Evolutionary conservation across 2,113 vertebrate genomes (phyloP).

Genomic region (Pituophis catenifer): DNA sequence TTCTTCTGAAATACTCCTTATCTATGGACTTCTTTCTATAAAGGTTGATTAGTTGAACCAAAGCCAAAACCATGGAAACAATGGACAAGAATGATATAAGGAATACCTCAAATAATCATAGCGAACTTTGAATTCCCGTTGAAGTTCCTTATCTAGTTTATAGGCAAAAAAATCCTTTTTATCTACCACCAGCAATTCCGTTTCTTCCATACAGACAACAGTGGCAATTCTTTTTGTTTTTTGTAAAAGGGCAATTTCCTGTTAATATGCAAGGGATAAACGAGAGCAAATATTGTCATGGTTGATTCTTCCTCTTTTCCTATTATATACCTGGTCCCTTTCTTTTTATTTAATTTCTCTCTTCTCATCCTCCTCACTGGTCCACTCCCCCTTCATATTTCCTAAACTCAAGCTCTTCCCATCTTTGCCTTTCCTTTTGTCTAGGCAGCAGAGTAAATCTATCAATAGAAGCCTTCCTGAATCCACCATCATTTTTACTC

Average conservation of each 20-base stretch:
- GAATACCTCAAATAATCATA: conserved; percentile 63
- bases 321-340: background rate
- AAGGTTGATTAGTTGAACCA: background rate
- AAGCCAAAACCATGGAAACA: background rate
- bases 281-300: too few relatives aligned
- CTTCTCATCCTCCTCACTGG: background rate
- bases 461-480: background rate
- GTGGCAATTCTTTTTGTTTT: conserved; percentile 50
- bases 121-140: conserved; percentile 48
- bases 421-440: background rate
- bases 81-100: background rate
- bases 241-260: conserved; percentile 64
- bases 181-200: conserved; percentile 69
- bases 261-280: background rate
- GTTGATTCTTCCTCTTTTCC: background rate
- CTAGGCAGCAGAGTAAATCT: background rate
- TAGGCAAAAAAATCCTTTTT: conserved; percentile 63
- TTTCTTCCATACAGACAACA: conserved; percentile 66
- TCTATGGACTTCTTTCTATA: background rate
- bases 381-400: background rate
- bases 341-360: background rate
- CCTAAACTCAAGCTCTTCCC: background rate
- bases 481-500: background rate
- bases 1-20: background rate
- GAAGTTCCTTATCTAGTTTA: conserved; percentile 60